Evolutionary conservation across 2,113 vertebrate species (phyloP).

Genomic region (Petrocephalus zakoni): DNA sequence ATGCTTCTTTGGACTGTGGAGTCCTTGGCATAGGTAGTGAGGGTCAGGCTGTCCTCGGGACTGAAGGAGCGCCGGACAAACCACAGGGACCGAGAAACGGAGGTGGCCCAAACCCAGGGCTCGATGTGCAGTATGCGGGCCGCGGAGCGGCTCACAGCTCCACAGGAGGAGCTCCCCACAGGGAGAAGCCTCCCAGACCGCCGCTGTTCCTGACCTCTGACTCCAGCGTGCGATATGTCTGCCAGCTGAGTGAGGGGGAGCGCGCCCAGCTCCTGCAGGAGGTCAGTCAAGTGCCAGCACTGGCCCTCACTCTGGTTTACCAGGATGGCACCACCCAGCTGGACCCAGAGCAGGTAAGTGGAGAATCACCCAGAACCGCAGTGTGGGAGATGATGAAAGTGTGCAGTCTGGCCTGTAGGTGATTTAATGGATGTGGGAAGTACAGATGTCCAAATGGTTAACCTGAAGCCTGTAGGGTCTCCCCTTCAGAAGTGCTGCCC

Average conservation of each 20-base stretch:
- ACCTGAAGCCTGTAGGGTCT: neutral
- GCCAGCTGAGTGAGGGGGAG: conserved; percentile 54
- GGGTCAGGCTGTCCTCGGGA: neutral
- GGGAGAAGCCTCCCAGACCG: conserved; percentile 3
- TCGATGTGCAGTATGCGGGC: neutral
- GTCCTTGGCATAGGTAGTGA: neutral
- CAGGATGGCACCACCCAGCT: conserved; percentile 78
- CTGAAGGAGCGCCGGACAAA: neutral
- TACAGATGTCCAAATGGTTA: neutral
- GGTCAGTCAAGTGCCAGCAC: conserved; percentile 44
- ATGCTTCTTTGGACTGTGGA: neutral
- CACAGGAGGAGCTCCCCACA: conserved; percentile 13
- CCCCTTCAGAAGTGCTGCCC: conserved; percentile 57
- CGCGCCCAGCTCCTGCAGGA: conserved; percentile 54
- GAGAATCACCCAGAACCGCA: neutral
- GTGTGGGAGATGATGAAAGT: neutral
- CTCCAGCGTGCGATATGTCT: conserved; percentile 56
- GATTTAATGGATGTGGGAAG: neutral
- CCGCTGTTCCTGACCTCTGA: conserved; percentile 46
- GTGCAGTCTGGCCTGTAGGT: neutral
- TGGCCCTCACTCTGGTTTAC: conserved; percentile 73
- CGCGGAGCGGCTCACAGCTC: neutral
- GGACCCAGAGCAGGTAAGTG: conserved; percentile 62
- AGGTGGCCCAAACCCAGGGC: conserved; percentile 8
- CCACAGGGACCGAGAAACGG: neutral